phyloP scores from a whole-genome alignment of 2,888 invertebrate genomes.

The Apotomis capreana region DNA sequence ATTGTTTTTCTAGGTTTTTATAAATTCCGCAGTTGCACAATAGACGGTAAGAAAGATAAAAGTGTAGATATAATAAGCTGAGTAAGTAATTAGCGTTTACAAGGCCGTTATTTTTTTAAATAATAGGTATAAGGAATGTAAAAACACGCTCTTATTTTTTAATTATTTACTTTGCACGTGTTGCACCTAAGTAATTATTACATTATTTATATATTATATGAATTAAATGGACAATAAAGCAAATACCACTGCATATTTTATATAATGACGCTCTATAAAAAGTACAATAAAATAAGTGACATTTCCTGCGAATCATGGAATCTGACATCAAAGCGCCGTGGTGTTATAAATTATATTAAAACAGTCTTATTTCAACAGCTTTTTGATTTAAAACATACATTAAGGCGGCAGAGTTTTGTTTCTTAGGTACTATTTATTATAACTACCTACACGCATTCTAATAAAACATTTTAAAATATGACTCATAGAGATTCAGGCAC shows the following conservation, averaged over 20 bases:
- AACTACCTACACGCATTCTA: background rate
- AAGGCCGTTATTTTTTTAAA: background rate
- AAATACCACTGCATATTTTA: conserved; percentile 27
- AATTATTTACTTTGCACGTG: background rate
- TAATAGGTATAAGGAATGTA: background rate
- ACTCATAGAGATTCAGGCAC: too few species aligned
- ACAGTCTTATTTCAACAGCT: conserved; percentile 28
- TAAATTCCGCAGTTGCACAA: conserved; percentile 17
- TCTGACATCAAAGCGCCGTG: conserved; percentile 33
- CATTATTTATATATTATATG: background rate
- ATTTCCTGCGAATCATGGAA: conserved; percentile 33
- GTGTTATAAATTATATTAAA: conserved; percentile 29
- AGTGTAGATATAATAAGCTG: conserved; percentile 8
- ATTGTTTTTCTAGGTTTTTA: conserved; percentile 56
- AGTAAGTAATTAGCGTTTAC: conserved; percentile 4
- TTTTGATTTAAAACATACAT: conserved; percentile 22
- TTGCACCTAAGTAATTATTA: background rate
- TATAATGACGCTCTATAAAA: conserved; percentile 14
- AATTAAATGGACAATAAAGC: conserved; percentile 2
- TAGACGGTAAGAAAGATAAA: conserved; percentile 4
- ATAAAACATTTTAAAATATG: too few species aligned
- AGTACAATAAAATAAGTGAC: conserved; percentile 34
- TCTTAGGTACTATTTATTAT: background rate
- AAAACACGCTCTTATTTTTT: background rate
- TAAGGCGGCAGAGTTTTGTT: background rate